These are phyloP conservation scores for Selenia dentaria DNA, from an alignment of 2,888 invertebrate species.

Conservation along the genomic window DNA sequence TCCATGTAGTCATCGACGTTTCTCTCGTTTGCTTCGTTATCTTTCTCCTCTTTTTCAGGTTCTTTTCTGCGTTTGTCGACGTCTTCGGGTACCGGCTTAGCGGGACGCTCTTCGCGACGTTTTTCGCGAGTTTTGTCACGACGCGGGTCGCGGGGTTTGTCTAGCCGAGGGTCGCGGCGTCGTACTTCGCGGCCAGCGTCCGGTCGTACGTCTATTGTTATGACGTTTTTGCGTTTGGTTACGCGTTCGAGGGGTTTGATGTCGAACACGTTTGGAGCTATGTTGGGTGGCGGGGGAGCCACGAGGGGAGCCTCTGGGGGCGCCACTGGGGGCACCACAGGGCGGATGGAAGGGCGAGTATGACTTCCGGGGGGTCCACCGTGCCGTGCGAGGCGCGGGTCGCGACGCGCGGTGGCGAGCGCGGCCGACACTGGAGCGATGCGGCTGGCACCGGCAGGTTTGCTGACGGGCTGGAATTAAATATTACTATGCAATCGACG, in stretches of 20 bases:
- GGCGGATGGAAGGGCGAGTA: constrained; percentile 36
- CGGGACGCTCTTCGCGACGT: constrained; percentile 21
- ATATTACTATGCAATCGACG: constrained; percentile 19
- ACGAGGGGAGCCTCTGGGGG: constrained; percentile 30
- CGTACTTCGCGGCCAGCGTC: constrained; percentile 43
- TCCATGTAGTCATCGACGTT: constrained; percentile 43
- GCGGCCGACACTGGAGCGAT: constrained; percentile 68
- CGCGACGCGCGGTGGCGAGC: constrained; percentile 60
- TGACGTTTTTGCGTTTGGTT: constrained; percentile 72
- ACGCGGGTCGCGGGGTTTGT: constrained; percentile 35
- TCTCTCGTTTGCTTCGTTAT: constrained; percentile 10
- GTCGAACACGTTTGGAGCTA: constrained; percentile 75
- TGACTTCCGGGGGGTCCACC: no score
- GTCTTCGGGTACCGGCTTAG: constrained; percentile 5
- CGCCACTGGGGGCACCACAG: constrained; percentile 40
- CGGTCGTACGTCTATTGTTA: constrained; percentile 72
- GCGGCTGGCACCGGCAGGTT: constrained; percentile 47
- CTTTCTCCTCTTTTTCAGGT: not conserved
- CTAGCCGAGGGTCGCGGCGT: constrained; percentile 45
- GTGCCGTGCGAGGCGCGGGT: constrained; percentile 45
- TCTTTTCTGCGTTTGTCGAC: constrained; percentile 11
- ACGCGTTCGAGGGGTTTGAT: constrained; percentile 74
- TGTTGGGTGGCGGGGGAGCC: constrained; percentile 38
- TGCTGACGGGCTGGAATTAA: constrained; percentile 66
- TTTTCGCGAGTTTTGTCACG: constrained; percentile 17